These are phyloP conservation scores for Apeira syringaria DNA, from an alignment of 2,888 invertebrate species.

Conservation along the genomic window DNA sequence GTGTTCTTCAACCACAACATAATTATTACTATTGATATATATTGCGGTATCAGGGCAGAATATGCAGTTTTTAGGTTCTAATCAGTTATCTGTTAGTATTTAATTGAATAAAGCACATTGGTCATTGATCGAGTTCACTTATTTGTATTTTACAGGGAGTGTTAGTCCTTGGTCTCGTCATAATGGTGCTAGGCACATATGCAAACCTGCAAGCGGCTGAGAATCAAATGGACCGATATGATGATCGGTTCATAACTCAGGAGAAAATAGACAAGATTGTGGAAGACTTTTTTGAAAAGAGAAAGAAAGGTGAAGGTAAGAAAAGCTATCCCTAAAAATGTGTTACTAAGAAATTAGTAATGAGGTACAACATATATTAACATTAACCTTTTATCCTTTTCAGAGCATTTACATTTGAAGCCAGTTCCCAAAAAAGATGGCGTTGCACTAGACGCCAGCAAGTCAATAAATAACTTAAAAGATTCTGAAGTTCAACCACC, in stretches of 20 bases:
- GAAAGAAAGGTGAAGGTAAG: constrained; percentile 52
- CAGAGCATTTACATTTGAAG: constrained; percentile 45
- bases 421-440: constrained; percentile 37
- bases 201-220: constrained; percentile 92
- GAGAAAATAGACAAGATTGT: constrained; percentile 71
- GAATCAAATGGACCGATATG: constrained; percentile 58
- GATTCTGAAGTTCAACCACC: constrained; percentile 75
- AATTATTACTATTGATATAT: no score
- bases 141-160: constrained; percentile 86
- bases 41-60: no score
- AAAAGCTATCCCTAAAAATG: no score
- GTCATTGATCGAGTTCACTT: no score
- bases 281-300: constrained; percentile 70
- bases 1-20: no score
- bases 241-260: constrained; percentile 63
- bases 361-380: no score
- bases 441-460: constrained; percentile 29
- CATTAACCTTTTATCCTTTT: constrained; percentile 30
- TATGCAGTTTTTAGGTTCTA: no score
- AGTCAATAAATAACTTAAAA: constrained; percentile 43
- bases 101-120: no score
- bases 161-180: constrained; percentile 91
- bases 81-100: no score
- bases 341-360: no score
- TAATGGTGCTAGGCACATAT: constrained; percentile 95